Base-by-base conservation (phyloP, 2,113 vertebrate genomes). In the Xyrauchen texanus region DNA sequence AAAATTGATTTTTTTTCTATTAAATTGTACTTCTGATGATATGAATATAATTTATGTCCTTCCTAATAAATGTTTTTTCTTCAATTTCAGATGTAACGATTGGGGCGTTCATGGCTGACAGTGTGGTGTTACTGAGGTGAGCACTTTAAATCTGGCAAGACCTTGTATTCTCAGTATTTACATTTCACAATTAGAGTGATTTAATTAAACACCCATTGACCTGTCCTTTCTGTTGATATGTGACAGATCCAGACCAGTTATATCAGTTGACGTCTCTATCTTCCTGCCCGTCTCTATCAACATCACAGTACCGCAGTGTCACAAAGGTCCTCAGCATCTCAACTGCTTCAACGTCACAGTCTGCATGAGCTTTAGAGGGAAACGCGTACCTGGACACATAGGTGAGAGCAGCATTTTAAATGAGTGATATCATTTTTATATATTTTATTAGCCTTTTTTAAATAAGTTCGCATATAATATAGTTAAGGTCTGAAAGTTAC, bases 21-120 rank as follows among this genome's bases (percentile, higher is more conserved):
- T 34, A 34, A 34, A 34, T 34, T 34, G 21, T 34, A 34, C 21
- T 1, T 34, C 21, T 34, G 21, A 34, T 34, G 21, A 34, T 34
- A 34, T 34, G 21, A 34, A 34, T 1, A 34, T 34, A 1, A 34
- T 34, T 34, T 34, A 1, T 3, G 21, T 1, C 21, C 21, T 34
- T 34, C 21, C 21, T 34, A 34, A 34, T 34, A 34, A 34, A 34
- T 34, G 21, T 34, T 34, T 34, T 34, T 61, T n/a, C 70, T 73
- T 46, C 52, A n/a, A 61, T 91, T 94, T 82, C 92, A 99, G 98
- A 99, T 93, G 87, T 99, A 70, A 98, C 96, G 0, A 63, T 99
- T 44, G 98, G 98, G 68, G 98, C 98, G 62, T 99, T 99, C 88
- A 94, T 98, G 94, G 92, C 96, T 0, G 95, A 98, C 85, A 94